A percentile compares a stretch with the other conserved stretches of the same genome.
phyloP scores from a whole-genome alignment of 2,797 vertebrate genomes.

The Megaceryle alcyon region DNA sequence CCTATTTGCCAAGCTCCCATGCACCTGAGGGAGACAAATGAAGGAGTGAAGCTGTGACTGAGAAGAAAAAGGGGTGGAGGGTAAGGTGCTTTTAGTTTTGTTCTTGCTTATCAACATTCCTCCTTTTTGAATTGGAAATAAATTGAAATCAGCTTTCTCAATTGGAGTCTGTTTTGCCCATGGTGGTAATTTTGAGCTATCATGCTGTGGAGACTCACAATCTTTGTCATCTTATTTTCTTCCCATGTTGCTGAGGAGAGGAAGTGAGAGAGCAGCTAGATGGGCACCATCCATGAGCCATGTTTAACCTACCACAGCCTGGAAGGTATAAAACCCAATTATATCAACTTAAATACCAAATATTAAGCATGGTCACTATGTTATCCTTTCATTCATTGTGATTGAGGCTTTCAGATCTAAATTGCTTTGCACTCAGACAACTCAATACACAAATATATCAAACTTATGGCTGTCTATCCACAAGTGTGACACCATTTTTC shows the following conservation, averaged over 20 bases:
- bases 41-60: not conserved
- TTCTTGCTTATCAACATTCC: not conserved
- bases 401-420: not conserved
- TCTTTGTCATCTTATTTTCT: not conserved
- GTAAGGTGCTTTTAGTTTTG: not conserved
- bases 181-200: too few relatives aligned
- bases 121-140: not conserved
- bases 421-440: not conserved
- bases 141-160: too few relatives aligned
- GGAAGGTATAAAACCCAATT: not conserved
- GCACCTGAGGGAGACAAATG: not conserved
- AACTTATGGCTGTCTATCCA: not conserved
- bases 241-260: not conserved
- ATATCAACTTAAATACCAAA: not conserved
- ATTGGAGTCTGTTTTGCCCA: too few relatives aligned
- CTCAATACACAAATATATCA: not conserved
- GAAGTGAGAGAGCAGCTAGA: not conserved
- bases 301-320: not conserved
- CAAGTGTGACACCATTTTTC: not conserved
- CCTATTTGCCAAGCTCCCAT: not conserved
- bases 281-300: not conserved
- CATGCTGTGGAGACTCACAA: too few relatives aligned
- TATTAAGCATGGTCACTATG: not conserved
- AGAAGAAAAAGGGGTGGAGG: not conserved
- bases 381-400: not conserved